Conservation (phyloP, 1,140 invertebrate species). For the Watersipora subatra region DNA sequence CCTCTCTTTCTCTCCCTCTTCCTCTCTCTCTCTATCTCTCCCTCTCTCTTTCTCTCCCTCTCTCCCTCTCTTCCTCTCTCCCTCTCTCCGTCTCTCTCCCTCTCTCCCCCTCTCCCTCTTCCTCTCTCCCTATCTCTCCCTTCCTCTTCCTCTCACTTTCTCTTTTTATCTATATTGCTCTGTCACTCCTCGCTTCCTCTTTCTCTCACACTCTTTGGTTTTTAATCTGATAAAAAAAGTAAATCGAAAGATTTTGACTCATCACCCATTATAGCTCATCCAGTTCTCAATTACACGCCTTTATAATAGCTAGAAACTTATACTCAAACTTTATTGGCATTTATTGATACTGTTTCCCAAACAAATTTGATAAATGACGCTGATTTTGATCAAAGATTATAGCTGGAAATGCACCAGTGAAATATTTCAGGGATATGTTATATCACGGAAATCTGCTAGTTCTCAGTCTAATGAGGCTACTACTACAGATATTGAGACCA, state of each 20-base stretch:
- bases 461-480: too few relatives aligned
- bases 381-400: too few relatives aligned
- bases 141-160: not conserved
- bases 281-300: too few relatives aligned
- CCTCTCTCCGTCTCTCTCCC: not conserved
- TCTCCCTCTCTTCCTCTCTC: conserved; percentile 6
- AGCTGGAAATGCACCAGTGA: too few relatives aligned
- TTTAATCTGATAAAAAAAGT: not conserved
- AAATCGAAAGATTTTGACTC: not conserved
- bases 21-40: too few relatives aligned
- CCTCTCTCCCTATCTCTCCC: not conserved
- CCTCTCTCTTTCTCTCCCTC: conserved; percentile 7
- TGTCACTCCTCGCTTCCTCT: not conserved
- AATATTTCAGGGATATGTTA: too few relatives aligned
- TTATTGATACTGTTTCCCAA: too few relatives aligned
- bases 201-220: not conserved
- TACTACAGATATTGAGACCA: too few relatives aligned
- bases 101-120: not conserved
- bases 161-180: not conserved
- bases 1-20: conserved; percentile 2
- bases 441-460: too few relatives aligned
- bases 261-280: conserved; percentile 5
- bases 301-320: too few relatives aligned
- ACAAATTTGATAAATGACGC: too few relatives aligned
- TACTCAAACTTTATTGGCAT: too few relatives aligned